These are phyloP conservation scores for Ptychoptera albimana DNA, from an alignment of 2,888 invertebrate genomes.

Conservation along the genomic window DNA sequence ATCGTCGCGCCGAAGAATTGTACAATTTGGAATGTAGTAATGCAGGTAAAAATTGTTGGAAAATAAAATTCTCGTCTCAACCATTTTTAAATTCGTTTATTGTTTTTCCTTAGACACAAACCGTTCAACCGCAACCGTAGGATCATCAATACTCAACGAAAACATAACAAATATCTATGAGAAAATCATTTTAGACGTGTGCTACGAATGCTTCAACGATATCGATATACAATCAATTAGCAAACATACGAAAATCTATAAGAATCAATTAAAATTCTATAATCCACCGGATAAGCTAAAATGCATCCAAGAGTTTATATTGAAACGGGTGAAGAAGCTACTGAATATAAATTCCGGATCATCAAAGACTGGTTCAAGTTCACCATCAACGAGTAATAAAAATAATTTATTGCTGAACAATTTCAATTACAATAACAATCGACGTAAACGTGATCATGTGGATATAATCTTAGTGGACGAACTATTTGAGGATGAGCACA, in stretches of 20 bases:
- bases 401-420: slow-evolving; percentile 11
- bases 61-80: background rate
- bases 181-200: slow-evolving; percentile 43
- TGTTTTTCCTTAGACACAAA: background rate
- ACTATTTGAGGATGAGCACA: slow-evolving; percentile 50
- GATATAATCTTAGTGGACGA: slow-evolving; percentile 56
- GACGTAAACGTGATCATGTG: slow-evolving; percentile 50
- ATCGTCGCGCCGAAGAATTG: slow-evolving; percentile 20
- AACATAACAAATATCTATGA: slow-evolving; percentile 34
- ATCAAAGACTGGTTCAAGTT: background rate
- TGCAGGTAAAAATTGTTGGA: slow-evolving; percentile 20
- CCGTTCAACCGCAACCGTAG: slow-evolving; percentile 14
- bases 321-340: slow-evolving; percentile 35
- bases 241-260: slow-evolving; percentile 12
- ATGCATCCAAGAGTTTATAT: slow-evolving; percentile 33
- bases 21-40: slow-evolving; percentile 13
- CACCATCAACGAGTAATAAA: slow-evolving; percentile 34
- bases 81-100: background rate
- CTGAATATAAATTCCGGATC: slow-evolving; percentile 17
- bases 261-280: slow-evolving; percentile 25
- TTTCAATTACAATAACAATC: slow-evolving; percentile 32
- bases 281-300: slow-evolving; percentile 32
- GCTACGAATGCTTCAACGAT: slow-evolving; percentile 39
- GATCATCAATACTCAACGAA: slow-evolving; percentile 19
- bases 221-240: slow-evolving; percentile 30